Conservation (phyloP, 2,888 invertebrate genomes). For the Aporophyla nigra region DNA sequence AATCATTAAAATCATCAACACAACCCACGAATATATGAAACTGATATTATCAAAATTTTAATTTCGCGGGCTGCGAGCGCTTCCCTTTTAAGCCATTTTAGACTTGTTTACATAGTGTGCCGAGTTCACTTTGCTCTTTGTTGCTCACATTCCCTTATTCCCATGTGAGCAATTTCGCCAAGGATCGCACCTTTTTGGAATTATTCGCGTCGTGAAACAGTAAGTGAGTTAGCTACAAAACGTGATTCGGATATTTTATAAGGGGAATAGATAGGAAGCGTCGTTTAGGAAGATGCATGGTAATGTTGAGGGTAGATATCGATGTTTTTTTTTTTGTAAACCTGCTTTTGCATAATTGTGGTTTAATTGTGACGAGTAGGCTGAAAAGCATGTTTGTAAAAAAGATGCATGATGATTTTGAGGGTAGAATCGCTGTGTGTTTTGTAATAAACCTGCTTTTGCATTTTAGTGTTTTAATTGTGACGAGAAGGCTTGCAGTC, state of each 20-base stretch:
- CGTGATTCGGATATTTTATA: slow-evolving; percentile 48
- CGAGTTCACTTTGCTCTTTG: slow-evolving; percentile 29
- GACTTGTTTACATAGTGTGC: slow-evolving; percentile 15
- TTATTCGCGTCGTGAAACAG: slow-evolving; percentile 36
- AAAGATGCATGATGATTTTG: slow-evolving; percentile 17
- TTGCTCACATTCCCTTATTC: slow-evolving; percentile 29
- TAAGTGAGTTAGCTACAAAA: slow-evolving; percentile 44
- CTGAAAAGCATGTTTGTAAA: not conserved
- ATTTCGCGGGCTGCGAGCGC: too few relatives aligned
- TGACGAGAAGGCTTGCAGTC: too few relatives aligned
- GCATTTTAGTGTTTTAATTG: too few relatives aligned
- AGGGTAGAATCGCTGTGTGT: not conserved
- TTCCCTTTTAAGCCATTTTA: not conserved
- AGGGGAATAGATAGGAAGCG: not conserved
- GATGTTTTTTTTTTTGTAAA: not conserved
- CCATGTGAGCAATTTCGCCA: slow-evolving; percentile 28
- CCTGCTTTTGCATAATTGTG: not conserved
- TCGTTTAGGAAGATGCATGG: slow-evolving; percentile 4
- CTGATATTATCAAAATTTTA: too few relatives aligned
- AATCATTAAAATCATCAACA: too few relatives aligned
- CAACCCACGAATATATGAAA: too few relatives aligned
- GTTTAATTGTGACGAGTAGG: not conserved
- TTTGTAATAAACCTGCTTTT: not conserved
- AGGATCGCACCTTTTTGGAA: slow-evolving; percentile 41
- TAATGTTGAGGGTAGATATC: slow-evolving; percentile 1